Base-by-base conservation (phyloP, 2,888 invertebrate species). In the Caenorhabditis sp. region DNA sequence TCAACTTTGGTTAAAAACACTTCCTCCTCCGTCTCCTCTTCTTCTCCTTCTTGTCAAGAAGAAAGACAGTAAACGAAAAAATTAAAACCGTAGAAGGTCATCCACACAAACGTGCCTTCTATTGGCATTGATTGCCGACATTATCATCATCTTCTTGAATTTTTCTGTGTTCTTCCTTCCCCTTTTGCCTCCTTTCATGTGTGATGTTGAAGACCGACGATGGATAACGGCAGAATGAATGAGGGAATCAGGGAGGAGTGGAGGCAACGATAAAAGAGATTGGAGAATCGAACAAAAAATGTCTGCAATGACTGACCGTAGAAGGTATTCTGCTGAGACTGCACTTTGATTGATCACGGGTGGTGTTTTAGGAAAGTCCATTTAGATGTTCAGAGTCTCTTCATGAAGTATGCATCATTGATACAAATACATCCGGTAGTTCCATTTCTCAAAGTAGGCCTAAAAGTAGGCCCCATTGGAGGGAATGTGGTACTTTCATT, bases 101-200 rank as follows among this genome's bases (percentile, higher is more conserved):
- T 68, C 54, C 68, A 38, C 54, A 47, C 19, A 47, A 79, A 79
- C 70, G 79, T 70, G 69, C 44, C 35, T 59, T 26, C 19, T n/a
- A n/a, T 70, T 72, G 77, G 64, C 79, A 79, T 69, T 70, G 58
- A 70, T 69, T 75, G 56, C 56, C 74, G 47, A 22, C 72, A 75
- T 12, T 54, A 70, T 70, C 58, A 35, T 54, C 38, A 24, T 24
- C 28, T 47, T 10, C 38, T 69, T 54, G n/a, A 26, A 44, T 38
- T 47, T 49, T 77, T 77, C 69, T 77, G 69, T 77, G 69, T 77
- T 70, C 68, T 76, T 76, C 68, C 24, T 54, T 44, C 49, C 22
- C 26, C 24, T 26, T 24, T 66, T 26, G 38, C 44, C 44, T 44
- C 35, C 49, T 49, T 49, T 66, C 31, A 5, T 68, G 51, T 51